Percentiles rank a stretch among this genome's conserved stretches.
Conservation (phyloP, 2,113 vertebrate species). For the Megaceryle maxima region DNA sequence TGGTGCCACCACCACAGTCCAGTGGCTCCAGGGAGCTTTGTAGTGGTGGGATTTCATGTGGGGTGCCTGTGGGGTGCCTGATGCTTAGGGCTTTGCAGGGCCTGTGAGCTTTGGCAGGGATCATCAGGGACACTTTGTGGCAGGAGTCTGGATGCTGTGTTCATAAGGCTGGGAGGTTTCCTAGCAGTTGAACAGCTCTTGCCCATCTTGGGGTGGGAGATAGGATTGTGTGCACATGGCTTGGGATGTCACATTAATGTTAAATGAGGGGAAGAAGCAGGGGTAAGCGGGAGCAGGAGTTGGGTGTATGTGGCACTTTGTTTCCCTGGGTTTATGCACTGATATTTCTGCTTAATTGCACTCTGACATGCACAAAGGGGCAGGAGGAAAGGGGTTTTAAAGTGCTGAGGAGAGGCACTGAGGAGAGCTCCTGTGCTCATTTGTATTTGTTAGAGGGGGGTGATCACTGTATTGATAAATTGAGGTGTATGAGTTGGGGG, state of each 20-base stretch:
- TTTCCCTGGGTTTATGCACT: slow-evolving; percentile 1
- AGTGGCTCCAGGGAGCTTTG: not conserved
- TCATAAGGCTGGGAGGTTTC: not conserved
- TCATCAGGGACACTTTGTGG: not conserved
- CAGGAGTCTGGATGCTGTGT: not conserved
- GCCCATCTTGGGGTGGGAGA: not conserved
- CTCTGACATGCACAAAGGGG: not conserved
- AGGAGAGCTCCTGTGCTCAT: not conserved
- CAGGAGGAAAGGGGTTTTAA: not conserved
- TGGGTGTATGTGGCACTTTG: not conserved
- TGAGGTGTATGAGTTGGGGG: not conserved
- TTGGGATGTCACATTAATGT: slow-evolving; percentile 32
- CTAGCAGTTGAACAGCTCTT: not conserved
- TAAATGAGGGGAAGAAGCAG: not conserved
- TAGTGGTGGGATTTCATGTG: not conserved
- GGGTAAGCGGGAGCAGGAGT: not conserved
- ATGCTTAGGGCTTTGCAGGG: not conserved
- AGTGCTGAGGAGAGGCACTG: too few relatives aligned
- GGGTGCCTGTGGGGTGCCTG: not conserved
- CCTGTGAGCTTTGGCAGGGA: too few relatives aligned
- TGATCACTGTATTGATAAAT: accelerated
- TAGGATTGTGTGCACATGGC: not conserved
- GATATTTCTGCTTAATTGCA: slow-evolving; percentile 60
- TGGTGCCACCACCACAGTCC: not conserved
- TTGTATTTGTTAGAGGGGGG: not conserved